phyloP scores from a whole-genome alignment of 1,140 invertebrate species.

The Diploscapter pachys region DNA sequence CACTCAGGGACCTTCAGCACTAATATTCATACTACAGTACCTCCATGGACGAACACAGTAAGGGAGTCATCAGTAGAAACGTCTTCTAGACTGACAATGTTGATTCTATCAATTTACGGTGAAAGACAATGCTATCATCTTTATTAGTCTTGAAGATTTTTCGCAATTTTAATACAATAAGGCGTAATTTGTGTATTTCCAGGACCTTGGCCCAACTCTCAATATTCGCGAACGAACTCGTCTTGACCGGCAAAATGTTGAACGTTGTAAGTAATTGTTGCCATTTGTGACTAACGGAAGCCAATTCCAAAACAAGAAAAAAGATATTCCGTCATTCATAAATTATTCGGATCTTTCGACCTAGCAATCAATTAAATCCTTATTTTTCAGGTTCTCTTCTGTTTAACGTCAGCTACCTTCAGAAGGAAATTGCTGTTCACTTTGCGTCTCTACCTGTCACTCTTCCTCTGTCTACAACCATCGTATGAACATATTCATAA shows the following conservation, averaged over 20 bases:
- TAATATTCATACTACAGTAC: constrained; percentile 17
- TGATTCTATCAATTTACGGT: background rate
- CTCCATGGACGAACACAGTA: constrained; percentile 8
- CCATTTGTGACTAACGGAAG: too few species aligned
- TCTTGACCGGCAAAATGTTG: constrained; percentile 35
- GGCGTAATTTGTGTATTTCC: background rate
- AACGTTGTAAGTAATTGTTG: constrained; percentile 12
- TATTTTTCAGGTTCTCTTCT: constrained; percentile 17
- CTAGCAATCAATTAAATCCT: too few species aligned
- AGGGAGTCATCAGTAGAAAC: background rate
- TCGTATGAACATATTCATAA: constrained; percentile 8
- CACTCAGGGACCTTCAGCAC: constrained; percentile 31
- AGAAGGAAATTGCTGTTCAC: constrained; percentile 20
- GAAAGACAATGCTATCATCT: constrained; percentile 2
- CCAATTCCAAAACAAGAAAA: too few species aligned
- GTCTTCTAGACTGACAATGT: background rate
- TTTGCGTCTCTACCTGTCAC: constrained; percentile 15
- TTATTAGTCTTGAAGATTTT: background rate
- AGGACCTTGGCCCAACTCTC: constrained; percentile 17
- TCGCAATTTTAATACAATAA: background rate
- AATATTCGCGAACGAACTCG: constrained; percentile 23
- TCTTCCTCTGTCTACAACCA: constrained; percentile 23
- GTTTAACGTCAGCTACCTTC: constrained; percentile 32
- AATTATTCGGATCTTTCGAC: too few species aligned
- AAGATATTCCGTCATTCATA: too few species aligned